These are phyloP conservation scores for Rhinatrema bivittatum DNA, from an alignment of 2,797 vertebrate species.

Conservation along the genomic window DNA sequence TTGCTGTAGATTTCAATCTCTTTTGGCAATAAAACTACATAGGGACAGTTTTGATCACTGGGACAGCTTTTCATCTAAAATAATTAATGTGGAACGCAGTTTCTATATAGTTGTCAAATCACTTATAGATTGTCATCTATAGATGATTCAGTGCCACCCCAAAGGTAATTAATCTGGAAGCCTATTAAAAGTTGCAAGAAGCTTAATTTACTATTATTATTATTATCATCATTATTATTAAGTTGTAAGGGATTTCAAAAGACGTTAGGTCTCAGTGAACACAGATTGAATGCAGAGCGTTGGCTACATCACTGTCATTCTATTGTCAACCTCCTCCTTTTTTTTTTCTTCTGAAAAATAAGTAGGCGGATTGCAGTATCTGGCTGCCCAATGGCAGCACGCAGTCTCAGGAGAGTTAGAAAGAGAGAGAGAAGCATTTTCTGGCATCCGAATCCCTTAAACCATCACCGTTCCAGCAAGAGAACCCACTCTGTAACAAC, in stretches of 20 bases:
- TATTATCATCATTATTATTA: too few relatives aligned
- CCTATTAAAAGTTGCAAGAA: too few relatives aligned
- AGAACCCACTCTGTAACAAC: slow-evolving; percentile 64
- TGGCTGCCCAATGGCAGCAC: slow-evolving; percentile 83
- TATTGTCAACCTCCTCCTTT: slow-evolving; percentile 61
- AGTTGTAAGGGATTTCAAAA: not conserved
- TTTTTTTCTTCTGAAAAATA: slow-evolving; percentile 37
- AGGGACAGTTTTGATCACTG: too few relatives aligned
- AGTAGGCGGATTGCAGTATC: slow-evolving; percentile 75
- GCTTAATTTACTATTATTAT: too few relatives aligned
- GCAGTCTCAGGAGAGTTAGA: slow-evolving; percentile 71
- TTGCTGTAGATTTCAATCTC: too few relatives aligned
- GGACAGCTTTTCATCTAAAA: too few relatives aligned
- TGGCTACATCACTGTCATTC: slow-evolving; percentile 59
- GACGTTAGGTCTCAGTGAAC: not conserved
- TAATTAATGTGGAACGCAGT: too few relatives aligned
- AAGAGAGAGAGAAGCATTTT: slow-evolving; percentile 45
- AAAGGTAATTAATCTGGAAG: too few relatives aligned
- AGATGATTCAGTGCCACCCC: too few relatives aligned
- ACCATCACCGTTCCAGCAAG: slow-evolving; percentile 71
- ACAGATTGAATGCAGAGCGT: not conserved
- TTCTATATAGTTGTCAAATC: too few relatives aligned
- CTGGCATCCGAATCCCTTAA: slow-evolving; percentile 76
- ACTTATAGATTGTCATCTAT: too few relatives aligned
- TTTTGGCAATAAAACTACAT: too few relatives aligned